Percentiles rank a stretch among this genome's conserved stretches.
These are phyloP conservation scores for Phortica okadai DNA, from an alignment of 2,888 invertebrate genomes.

Conservation along the genomic window DNA sequence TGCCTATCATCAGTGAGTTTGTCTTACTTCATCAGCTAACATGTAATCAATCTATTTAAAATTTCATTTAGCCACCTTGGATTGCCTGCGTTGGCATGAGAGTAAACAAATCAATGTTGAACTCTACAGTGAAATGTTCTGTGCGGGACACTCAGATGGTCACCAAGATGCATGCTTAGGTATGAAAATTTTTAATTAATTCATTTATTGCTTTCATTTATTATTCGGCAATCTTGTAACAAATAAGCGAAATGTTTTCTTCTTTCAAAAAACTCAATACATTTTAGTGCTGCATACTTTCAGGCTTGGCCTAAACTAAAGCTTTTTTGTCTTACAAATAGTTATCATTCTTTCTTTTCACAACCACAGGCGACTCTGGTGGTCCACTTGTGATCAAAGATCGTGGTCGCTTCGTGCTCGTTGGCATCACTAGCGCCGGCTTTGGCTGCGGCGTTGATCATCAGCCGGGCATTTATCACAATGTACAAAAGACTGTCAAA, in stretches of 20 bases:
- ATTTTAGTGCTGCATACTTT: constrained; percentile 53
- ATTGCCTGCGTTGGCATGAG: constrained; percentile 88
- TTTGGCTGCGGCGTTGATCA: constrained; percentile 91
- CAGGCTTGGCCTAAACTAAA: constrained; percentile 41
- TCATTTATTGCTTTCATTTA: not conserved
- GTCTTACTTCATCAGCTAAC: not conserved
- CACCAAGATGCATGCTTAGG: constrained; percentile 89
- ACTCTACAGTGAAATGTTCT: constrained; percentile 87
- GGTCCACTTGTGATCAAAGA: constrained; percentile 86
- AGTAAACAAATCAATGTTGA: constrained; percentile 88
- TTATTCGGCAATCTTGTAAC: too few relatives aligned
- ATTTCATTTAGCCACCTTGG: constrained; percentile 79
- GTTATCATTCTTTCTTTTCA: not conserved
- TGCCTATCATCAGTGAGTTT: constrained; percentile 86
- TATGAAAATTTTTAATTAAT: constrained; percentile 59
- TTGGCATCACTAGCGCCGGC: constrained; percentile 90
- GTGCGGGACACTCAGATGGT: constrained; percentile 89
- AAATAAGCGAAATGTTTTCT: not conserved
- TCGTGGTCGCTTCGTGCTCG: constrained; percentile 84
- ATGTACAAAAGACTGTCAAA: constrained; percentile 82
- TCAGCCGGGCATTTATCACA: constrained; percentile 92
- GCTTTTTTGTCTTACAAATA: constrained; percentile 16
- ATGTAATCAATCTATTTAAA: not conserved
- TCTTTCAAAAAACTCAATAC: not conserved
- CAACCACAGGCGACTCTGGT: constrained; percentile 84